Evolutionary conservation across 2,888 invertebrate species (phyloP).

Genomic region (Andrena camellia): DNA sequence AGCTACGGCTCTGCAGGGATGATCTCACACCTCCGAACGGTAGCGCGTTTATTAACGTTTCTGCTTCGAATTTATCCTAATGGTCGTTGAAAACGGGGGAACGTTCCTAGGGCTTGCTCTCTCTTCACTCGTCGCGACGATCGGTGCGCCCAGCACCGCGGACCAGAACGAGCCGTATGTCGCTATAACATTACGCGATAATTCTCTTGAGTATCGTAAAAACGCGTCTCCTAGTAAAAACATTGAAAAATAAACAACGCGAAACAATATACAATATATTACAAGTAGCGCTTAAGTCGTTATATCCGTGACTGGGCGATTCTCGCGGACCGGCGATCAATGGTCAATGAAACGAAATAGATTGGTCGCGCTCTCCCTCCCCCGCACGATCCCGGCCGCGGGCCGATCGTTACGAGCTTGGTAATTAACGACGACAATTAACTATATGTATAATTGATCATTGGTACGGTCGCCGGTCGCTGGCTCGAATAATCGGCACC

Average conservation of each 20-base stretch:
- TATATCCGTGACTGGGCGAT: slow-evolving; percentile 68
- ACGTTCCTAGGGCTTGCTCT: neutral
- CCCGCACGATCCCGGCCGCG: slow-evolving; percentile 18
- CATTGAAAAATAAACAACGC: slow-evolving; percentile 78
- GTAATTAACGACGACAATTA: slow-evolving; percentile 33
- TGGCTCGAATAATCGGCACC: slow-evolving; percentile 53
- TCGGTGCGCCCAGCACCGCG: slow-evolving; percentile 30
- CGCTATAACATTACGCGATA: slow-evolving; percentile 70
- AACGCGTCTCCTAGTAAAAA: slow-evolving; percentile 77
- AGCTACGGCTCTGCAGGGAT: too few species aligned
- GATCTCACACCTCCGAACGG: neutral
- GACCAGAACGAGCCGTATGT: slow-evolving; percentile 64
- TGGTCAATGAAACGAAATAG: slow-evolving; percentile 46
- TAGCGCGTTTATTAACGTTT: neutral
- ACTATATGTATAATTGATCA: slow-evolving; percentile 40
- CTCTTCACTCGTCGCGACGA: slow-evolving; percentile 1
- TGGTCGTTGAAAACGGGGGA: slow-evolving; percentile 5
- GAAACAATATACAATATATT: slow-evolving; percentile 83
- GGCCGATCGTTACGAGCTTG: slow-evolving; percentile 18
- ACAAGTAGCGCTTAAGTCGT: slow-evolving; percentile 78
- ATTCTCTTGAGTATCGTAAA: slow-evolving; percentile 74
- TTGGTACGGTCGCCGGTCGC: slow-evolving; percentile 30
- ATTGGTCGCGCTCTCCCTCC: slow-evolving; percentile 19
- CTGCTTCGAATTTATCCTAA: neutral
- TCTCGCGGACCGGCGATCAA: slow-evolving; percentile 68